A percentile compares a stretch with the other conserved stretches of the same genome.
Evolutionary conservation across 2,888 invertebrate genomes (phyloP).

Genomic region (Scaptomyza caliginosa): DNA sequence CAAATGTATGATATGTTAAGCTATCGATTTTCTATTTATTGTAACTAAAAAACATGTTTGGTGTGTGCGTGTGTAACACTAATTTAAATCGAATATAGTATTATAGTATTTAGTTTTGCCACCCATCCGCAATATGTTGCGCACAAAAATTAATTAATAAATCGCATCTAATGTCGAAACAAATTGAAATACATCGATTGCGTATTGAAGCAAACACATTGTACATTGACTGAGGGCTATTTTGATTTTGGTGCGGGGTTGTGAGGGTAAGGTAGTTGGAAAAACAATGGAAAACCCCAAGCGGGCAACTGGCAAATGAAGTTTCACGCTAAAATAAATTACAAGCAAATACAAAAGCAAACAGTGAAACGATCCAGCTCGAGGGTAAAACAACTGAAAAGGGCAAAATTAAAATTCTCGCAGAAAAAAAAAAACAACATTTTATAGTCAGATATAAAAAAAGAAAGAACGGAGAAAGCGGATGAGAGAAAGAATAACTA

Average conservation of each 20-base stretch:
- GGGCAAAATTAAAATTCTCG: conserved; percentile 65
- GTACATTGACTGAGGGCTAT: conserved; percentile 40
- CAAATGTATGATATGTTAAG: no score
- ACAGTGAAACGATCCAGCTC: conserved; percentile 55
- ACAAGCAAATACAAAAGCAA: conserved; percentile 59
- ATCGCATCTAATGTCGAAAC: conserved; percentile 56
- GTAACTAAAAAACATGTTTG: neutral
- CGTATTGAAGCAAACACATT: conserved; percentile 53
- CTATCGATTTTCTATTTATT: no score
- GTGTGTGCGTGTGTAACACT: neutral
- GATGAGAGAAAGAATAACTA: conserved; percentile 43
- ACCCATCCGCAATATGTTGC: conserved; percentile 1
- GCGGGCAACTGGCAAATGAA: conserved; percentile 48
- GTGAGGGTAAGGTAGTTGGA: neutral
- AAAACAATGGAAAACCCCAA: conserved; percentile 31
- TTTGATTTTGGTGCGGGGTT: neutral
- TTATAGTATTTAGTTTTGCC: conserved; percentile 17
- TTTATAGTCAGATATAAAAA: conserved; percentile 68
- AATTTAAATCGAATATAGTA: conserved; percentile 27
- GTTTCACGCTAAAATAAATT: conserved; percentile 74
- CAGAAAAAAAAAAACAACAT: conserved; percentile 61
- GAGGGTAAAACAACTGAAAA: conserved; percentile 25
- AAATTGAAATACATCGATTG: conserved; percentile 69
- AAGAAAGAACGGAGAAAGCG: neutral
- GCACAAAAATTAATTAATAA: conserved; percentile 72